phyloP scores from a whole-genome alignment of 2,113 vertebrate genomes.

The Cyprinodon tularosa region DNA sequence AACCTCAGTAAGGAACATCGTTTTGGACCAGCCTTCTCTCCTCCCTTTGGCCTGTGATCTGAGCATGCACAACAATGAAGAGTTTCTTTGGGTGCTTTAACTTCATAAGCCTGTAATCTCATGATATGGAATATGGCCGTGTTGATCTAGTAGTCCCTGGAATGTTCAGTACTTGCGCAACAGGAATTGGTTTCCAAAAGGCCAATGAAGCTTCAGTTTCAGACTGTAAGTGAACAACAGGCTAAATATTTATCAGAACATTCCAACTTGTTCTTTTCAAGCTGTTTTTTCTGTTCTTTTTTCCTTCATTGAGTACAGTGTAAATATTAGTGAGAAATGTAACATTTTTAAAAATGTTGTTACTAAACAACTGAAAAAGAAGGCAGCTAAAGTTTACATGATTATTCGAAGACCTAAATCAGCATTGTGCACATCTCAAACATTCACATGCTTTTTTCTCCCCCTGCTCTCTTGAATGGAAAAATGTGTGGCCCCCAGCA shows the following conservation, averaged over 20 bases:
- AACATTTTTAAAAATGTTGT: neutral
- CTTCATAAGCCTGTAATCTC: constrained; percentile 64
- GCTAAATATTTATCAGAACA: constrained; percentile 20
- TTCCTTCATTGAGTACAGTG: neutral
- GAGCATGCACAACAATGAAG: constrained; percentile 62
- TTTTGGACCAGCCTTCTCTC: constrained; percentile 23
- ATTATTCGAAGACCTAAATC: constrained; percentile 45
- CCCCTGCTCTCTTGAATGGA: constrained; percentile 69
- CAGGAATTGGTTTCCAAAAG: constrained; percentile 35
- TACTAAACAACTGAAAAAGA: constrained; percentile 10
- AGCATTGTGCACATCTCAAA: constrained; percentile 61
- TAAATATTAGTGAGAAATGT: neutral
- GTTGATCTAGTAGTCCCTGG: constrained; percentile 52
- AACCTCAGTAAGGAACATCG: constrained; percentile 48
- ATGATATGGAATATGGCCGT: constrained; percentile 68
- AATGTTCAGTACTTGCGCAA: constrained; percentile 59
- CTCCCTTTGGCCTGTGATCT: constrained; percentile 58
- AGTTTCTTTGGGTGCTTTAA: constrained; percentile 56
- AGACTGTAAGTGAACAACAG: constrained; percentile 23
- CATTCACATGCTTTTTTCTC: constrained; percentile 34
- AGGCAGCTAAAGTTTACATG: constrained; percentile 3
- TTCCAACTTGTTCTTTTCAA: neutral
- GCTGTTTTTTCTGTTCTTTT: neutral
- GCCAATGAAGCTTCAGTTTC: constrained; percentile 11
- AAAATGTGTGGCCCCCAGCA: constrained; percentile 73